Evolutionary conservation across 2,888 invertebrate genomes (phyloP), one percentile per base, ranked within the genome.

Genomic region (Rhimphoctona megacephalus): DNA sequence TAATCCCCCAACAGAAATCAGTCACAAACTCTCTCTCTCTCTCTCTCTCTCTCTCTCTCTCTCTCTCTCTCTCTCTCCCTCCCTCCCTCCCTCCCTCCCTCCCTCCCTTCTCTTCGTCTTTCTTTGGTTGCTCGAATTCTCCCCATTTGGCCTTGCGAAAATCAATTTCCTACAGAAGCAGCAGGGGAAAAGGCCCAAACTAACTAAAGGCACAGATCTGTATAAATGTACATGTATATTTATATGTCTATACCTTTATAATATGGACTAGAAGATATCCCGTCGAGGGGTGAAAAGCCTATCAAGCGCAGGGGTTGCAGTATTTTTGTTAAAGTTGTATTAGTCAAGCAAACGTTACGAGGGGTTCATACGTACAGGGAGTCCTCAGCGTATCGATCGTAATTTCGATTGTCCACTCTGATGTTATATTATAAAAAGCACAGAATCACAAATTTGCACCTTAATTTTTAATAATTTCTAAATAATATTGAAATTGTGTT

Each of bases 81-180:
- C 61, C 8, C 30, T 46, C 49, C 1, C 76, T 49, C 7, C 19
- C 64, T 5, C 33, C 33, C 33, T 5, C 33, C 5, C 33, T 4
- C 33, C 33, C 2, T 5, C 33, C 33, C 57, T 36, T 43, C 36
- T 36, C 79, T 39, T 73, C 46, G 61, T 82, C 67, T 78, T 64
- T 43, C 69, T 61, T 78, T 81, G 46, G 36, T 46, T 43, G 49
- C 67, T 57, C 57, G 67, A 61, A 73, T 78, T 82, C 79, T 85
- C 76, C 82, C 82, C 64, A 74, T 85, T 85, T 54, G 79, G 76
- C 54, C 70, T 79, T 57, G 82, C 64, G 85, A 87, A 87, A 87
- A 87, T 87, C 87, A 87, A 87, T 87, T 87, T 85, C 82, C 78
- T 49, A 54, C 87, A 54, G 87, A 74, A 87, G 66, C 54, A 69